A percentile compares a stretch with the other conserved stretches of the same genome.
phyloP scores from a whole-genome alignment of 2,113 vertebrate genomes.

The Manacus vitellinus region DNA sequence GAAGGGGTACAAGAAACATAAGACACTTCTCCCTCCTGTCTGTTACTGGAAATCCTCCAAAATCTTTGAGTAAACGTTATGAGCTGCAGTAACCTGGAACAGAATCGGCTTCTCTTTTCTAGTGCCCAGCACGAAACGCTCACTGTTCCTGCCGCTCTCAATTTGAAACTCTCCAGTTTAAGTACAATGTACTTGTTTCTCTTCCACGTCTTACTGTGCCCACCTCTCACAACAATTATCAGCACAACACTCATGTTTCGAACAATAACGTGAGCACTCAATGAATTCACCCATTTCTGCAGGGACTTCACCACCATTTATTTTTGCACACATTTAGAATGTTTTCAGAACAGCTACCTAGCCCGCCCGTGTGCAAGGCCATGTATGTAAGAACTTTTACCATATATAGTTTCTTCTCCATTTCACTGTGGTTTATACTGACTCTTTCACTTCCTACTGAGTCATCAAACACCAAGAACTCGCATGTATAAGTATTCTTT shows the following conservation, averaged over 20 bases:
- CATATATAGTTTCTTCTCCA: slow-evolving; percentile 78
- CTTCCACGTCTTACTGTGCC: neutral
- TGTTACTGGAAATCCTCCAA: neutral
- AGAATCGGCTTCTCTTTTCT: neutral
- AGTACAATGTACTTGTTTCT: neutral
- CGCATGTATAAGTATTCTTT: slow-evolving; percentile 44
- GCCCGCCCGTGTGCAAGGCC: slow-evolving; percentile 8
- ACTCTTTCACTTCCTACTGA: slow-evolving; percentile 83
- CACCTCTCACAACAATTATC: neutral
- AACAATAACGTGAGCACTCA: neutral
- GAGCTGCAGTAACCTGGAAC: neutral
- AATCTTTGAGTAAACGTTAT: neutral
- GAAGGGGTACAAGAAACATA: neutral
- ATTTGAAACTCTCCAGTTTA: neutral
- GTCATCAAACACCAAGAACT: slow-evolving; percentile 68
- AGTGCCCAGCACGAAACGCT: neutral
- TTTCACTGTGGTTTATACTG: slow-evolving; percentile 72
- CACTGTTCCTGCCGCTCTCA: neutral
- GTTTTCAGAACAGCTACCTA: neutral
- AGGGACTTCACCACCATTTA: neutral
- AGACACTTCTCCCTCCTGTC: neutral
- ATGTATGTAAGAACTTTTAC: slow-evolving; percentile 65
- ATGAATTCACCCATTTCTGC: neutral
- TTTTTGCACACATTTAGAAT: neutral
- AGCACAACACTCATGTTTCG: neutral